A percentile compares a stretch with the other conserved stretches of the same genome.
Conservation (phyloP, 2,113 vertebrate species). For the Axis porcinus region DNA sequence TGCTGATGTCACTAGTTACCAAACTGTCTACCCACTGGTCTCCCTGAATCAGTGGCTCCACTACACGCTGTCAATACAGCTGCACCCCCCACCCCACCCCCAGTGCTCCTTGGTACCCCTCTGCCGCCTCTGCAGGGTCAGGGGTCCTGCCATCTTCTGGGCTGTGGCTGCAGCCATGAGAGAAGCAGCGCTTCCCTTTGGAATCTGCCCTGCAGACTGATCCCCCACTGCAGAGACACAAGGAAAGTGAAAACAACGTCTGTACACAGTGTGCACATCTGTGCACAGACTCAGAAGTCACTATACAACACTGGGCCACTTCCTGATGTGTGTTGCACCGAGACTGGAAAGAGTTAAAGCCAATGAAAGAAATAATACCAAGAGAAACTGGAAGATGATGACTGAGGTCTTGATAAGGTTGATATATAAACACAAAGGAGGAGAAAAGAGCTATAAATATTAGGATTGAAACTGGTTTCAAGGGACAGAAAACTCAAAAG, state of each 20-base stretch:
- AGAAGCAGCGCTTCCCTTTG: background rate
- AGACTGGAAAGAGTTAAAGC: background rate
- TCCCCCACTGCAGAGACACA: background rate
- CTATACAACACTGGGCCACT: background rate
- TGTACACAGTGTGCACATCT: background rate
- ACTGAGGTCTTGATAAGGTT: background rate
- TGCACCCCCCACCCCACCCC: background rate
- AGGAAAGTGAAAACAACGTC: background rate
- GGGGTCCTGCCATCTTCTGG: background rate
- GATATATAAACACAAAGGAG: background rate
- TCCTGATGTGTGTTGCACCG: background rate
- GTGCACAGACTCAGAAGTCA: background rate
- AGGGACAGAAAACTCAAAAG: background rate
- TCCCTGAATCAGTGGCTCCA: background rate
- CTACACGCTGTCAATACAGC: accelerated
- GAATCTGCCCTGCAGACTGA: background rate
- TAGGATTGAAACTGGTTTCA: background rate
- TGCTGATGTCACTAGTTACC: background rate
- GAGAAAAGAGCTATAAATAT: background rate
- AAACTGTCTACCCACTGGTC: background rate
- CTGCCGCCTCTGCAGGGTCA: background rate
- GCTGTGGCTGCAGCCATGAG: background rate
- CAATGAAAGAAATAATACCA: background rate
- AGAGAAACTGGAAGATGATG: background rate
- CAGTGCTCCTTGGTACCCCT: background rate